Conservation (phyloP, 2,113 vertebrate genomes). For the Crotalus horridus region DNA sequence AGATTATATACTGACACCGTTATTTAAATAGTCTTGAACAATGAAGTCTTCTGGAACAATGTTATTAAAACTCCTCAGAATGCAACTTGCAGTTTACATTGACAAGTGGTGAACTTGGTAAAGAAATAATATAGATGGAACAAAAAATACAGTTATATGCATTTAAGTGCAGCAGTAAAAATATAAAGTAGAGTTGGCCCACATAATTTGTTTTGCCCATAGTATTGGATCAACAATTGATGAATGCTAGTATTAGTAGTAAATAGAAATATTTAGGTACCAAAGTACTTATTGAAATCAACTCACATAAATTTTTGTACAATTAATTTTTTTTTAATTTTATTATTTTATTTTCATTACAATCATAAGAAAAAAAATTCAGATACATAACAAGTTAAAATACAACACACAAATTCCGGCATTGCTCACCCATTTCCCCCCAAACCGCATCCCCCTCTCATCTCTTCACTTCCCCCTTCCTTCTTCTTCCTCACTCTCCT, state of each 20-base stretch:
- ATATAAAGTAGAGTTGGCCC: neutral
- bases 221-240: neutral
- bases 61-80: neutral
- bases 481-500: too few relatives aligned
- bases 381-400: too few relatives aligned
- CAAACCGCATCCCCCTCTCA: too few relatives aligned
- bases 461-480: too few relatives aligned
- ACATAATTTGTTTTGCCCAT: neutral
- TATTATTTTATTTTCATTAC: too few relatives aligned
- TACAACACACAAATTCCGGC: too few relatives aligned
- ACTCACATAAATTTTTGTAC: neutral
- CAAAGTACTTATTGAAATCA: neutral
- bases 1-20: neutral
- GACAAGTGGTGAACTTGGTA: neutral
- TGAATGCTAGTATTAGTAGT: neutral
- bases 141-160: neutral
- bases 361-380: too few relatives aligned
- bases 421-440: too few relatives aligned
- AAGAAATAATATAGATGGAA: constrained; percentile 3
- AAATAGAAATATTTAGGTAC: neutral
- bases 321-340: neutral
- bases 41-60: neutral
- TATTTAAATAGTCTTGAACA: neutral
- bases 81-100: neutral
- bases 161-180: constrained; percentile 21